These are phyloP conservation scores for Nasua narica DNA, from an alignment of 2,797 vertebrate genomes.

Conservation along the genomic window DNA sequence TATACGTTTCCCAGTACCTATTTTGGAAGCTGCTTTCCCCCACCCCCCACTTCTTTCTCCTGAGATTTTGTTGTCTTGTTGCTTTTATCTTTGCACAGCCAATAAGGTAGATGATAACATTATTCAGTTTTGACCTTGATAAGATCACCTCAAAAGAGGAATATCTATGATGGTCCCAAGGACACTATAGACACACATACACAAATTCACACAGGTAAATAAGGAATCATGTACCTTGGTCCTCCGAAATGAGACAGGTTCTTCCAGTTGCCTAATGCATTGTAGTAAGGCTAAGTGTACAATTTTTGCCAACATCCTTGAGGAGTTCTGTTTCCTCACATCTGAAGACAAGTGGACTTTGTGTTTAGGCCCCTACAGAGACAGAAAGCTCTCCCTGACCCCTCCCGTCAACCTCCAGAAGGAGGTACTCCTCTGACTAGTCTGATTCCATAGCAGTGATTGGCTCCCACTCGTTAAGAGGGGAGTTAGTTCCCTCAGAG, in stretches of 20 bases:
- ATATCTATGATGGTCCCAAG: neutral
- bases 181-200: neutral
- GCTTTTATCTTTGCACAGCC: neutral
- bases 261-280: neutral
- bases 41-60: neutral
- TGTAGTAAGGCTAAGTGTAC: neutral
- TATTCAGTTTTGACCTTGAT: neutral
- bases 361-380: neutral
- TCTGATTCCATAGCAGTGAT: neutral
- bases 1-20: neutral
- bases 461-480: neutral
- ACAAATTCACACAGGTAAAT: neutral
- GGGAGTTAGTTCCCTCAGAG: neutral
- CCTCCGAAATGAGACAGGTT: neutral
- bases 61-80: neutral
- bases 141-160: conserved; percentile 18
- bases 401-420: neutral
- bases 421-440: neutral
- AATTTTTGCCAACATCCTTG: neutral
- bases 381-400: neutral
- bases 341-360: neutral
- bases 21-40: neutral
- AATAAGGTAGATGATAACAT: neutral
- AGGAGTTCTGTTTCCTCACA: neutral
- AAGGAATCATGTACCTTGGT: neutral